Conservation (phyloP, 2,113 vertebrate species). For the Neolamprologus longior region DNA sequence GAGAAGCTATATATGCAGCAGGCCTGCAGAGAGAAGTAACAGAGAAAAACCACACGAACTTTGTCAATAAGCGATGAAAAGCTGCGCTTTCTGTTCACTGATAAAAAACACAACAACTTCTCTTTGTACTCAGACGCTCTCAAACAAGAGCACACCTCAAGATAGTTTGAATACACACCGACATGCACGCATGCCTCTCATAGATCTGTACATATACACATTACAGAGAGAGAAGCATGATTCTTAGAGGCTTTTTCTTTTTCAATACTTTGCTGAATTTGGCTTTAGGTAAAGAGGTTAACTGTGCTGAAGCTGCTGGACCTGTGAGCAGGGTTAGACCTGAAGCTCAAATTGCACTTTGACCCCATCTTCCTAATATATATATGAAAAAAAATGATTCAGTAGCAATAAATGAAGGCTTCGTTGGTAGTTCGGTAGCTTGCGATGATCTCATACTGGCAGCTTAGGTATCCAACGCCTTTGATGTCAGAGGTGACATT, state of each 20-base stretch:
- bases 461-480: not conserved
- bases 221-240: not conserved
- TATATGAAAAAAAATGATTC: not conserved
- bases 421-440: fast-evolving
- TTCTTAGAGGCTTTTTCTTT: constrained; percentile 11
- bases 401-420: not conserved
- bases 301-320: not conserved
- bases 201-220: not conserved
- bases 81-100: not conserved
- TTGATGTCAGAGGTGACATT: not conserved
- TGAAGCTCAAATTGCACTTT: not conserved
- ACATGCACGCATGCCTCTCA: not conserved
- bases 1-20: not conserved
- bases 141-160: not conserved
- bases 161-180: not conserved
- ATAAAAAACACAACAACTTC: constrained; percentile 17
- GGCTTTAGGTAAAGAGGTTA: not conserved
- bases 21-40: not conserved
- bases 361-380: not conserved
- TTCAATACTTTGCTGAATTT: not conserved
- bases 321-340: not conserved
- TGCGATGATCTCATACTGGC: not conserved
- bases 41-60: constrained; percentile 32
- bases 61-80: constrained; percentile 27
- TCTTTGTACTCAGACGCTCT: not conserved